Evolutionary conservation across 2,888 invertebrate species (phyloP).

Genomic region (Drosophila meridionalis): DNA sequence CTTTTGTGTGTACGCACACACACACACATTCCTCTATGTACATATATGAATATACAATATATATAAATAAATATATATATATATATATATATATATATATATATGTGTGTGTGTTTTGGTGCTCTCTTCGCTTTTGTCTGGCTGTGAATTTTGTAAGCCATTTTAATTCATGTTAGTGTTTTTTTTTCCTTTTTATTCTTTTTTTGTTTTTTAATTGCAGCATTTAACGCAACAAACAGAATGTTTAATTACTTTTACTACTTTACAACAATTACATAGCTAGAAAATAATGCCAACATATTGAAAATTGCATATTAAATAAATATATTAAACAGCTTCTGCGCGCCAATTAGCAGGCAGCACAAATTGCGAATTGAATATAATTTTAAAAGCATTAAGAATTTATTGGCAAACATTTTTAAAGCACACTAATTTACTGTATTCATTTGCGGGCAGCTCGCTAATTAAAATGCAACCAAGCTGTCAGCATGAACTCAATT

Average conservation of each 20-base stretch:
- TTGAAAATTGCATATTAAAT: constrained; percentile 52
- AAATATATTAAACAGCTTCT: constrained; percentile 25
- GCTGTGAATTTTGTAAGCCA: constrained; percentile 66
- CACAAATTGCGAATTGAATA: constrained; percentile 33
- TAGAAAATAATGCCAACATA: constrained; percentile 58
- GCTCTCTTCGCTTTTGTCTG: constrained; percentile 29
- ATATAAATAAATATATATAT: neutral
- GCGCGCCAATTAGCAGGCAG: constrained; percentile 34
- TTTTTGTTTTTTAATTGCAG: constrained; percentile 67
- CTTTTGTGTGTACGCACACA: constrained; percentile 21
- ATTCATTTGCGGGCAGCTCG: constrained; percentile 36
- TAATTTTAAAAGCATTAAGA: constrained; percentile 47
- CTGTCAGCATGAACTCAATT: constrained; percentile 54
- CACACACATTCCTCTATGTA: constrained; percentile 1
- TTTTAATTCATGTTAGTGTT: constrained; percentile 77
- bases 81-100: neutral
- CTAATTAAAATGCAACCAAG: constrained; percentile 63
- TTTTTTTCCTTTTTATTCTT: constrained; percentile 15
- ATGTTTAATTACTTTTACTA: constrained; percentile 65
- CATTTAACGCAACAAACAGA: constrained; percentile 74
- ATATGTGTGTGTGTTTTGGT: constrained; percentile 17
- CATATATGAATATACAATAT: constrained; percentile 4
- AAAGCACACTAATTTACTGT: constrained; percentile 50
- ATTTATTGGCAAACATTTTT: constrained; percentile 39
- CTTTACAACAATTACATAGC: constrained; percentile 60